A percentile compares a stretch with the other conserved stretches of the same genome.
phyloP scores from a whole-genome alignment of 2,113 vertebrate species.

The Pluvialis apricaria region DNA sequence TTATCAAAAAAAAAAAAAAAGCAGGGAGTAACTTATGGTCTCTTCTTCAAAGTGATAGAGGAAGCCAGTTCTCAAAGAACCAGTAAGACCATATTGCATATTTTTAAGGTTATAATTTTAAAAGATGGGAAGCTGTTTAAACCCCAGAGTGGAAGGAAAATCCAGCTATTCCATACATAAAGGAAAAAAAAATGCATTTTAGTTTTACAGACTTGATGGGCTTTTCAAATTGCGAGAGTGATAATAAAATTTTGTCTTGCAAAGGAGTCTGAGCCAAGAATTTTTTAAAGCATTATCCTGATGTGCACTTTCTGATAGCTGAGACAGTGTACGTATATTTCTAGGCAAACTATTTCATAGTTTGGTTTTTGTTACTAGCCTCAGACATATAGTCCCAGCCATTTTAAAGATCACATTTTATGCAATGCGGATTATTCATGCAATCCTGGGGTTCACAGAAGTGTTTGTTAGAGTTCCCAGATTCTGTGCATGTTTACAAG shows the following conservation, averaged over 20 bases:
- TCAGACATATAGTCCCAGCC: background rate
- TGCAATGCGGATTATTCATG: background rate
- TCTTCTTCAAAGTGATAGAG: background rate
- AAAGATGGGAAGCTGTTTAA: background rate
- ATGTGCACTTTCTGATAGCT: background rate
- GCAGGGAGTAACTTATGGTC: background rate
- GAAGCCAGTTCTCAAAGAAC: background rate
- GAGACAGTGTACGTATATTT: background rate
- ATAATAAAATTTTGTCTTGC: background rate
- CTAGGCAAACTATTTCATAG: background rate
- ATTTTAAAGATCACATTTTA: background rate
- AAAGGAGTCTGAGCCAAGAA: background rate
- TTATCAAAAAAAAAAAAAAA: background rate
- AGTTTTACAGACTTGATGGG: background rate
- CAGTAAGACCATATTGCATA: background rate
- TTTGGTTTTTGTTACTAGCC: background rate
- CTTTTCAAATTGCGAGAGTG: background rate
- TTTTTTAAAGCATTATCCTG: background rate
- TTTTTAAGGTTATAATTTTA: background rate
- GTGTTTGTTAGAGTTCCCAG: background rate
- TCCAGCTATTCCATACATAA: background rate
- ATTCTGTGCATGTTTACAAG: background rate
- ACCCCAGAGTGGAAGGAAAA: background rate
- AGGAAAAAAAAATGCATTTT: background rate
- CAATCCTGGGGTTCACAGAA: background rate